Base-by-base conservation (phyloP, 2,888 invertebrate genomes). In the Schrankia costaestrigalis region DNA sequence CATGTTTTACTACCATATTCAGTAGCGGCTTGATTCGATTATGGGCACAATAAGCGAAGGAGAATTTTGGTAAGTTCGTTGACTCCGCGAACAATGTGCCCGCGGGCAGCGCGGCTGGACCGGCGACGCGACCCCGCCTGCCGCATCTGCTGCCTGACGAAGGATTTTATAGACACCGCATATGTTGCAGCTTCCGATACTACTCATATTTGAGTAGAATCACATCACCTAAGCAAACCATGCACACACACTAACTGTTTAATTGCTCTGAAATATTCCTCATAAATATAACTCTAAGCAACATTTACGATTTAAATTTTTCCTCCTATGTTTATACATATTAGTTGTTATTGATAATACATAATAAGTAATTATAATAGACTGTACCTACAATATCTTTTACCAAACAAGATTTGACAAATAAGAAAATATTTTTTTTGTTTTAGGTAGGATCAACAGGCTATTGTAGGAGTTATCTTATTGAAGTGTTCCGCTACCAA, bases 11-110 rank as follows among this genome's bases (percentile, higher is more conserved):
- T 76, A 57, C 83, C 84, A 72, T 84, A 81, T 77, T 79, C 71
- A 83, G 80, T 63, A 69, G 73, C 55, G 68, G 62, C 70, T 72
- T 77, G 75, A 82, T 78, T 84, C 82, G 80, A 83, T 86, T 86
- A 83, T 84, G 85, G 84, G 56, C 76, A 83, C 80, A 84, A 81
- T 84, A 76, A 80, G 79, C 71, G 71, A 77, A 75, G 71, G 75
- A 78, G 66, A 75, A 77, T 85, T 86, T 87, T 85, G 60, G 85
- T 77, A 74, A 79, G 86, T 83, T 86, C 85, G 77, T 76, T 83
- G 86, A 87, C 85, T 79, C 64, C 61, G 71, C 72, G 74, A 78
- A 81, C 82, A 83, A 83, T 79, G 81, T 76, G 72, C 63, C 70
- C 63, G 69, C 72, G 72, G 68, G 73, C 72, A 56, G 54, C 56